phyloP scores from a whole-genome alignment of 2,797 vertebrate genomes.

The Xenops minutus region DNA sequence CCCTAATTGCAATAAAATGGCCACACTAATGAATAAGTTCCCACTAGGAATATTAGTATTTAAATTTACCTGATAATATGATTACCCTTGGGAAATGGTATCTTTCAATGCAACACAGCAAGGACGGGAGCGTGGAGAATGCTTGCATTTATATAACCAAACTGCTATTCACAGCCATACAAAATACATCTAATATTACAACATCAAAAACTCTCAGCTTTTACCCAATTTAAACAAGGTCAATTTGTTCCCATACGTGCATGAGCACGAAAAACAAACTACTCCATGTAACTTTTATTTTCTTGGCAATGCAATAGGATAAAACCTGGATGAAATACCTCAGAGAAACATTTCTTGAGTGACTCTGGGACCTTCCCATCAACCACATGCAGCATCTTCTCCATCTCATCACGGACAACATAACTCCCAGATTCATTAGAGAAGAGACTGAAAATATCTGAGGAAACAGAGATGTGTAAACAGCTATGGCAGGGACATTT shows the following conservation, averaged over 20 bases:
- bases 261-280: background rate
- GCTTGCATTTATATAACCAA: background rate
- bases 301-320: background rate
- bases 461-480: background rate
- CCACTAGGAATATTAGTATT: background rate
- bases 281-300: background rate
- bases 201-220: background rate
- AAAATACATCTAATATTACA: background rate
- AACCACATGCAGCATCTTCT: constrained; percentile 89
- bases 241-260: background rate
- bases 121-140: background rate
- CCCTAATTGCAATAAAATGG: background rate
- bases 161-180: background rate
- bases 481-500: background rate
- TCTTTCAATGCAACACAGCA: background rate
- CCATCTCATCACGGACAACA: constrained; percentile 93
- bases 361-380: constrained; percentile 93
- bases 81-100: background rate
- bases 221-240: background rate
- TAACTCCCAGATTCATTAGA: constrained; percentile 93
- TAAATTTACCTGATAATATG: background rate
- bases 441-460: constrained; percentile 99
- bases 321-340: constrained; percentile 78
- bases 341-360: constrained; percentile 91
- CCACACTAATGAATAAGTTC: background rate